These are phyloP conservation scores for Riparia riparia DNA, from an alignment of 2,113 vertebrate species.

Conservation along the genomic window DNA sequence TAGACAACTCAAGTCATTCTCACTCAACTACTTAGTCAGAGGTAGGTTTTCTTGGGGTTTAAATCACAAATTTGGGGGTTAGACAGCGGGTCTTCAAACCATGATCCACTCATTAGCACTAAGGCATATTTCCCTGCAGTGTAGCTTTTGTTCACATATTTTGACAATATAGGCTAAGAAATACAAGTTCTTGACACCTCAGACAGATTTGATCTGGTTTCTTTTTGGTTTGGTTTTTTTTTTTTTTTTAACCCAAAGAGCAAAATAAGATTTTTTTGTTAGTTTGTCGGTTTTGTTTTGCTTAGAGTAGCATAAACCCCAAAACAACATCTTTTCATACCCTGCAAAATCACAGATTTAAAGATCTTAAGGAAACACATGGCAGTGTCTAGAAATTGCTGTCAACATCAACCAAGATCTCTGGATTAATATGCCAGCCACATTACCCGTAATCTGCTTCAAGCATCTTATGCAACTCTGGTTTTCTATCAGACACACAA, in stretches of 20 bases:
- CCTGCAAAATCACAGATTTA: not conserved
- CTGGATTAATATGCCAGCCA: constrained; percentile 33
- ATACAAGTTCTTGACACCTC: not conserved
- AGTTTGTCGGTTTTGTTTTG: not conserved
- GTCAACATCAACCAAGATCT: not conserved
- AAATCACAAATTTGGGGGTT: not conserved
- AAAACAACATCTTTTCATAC: not conserved
- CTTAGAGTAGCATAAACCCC: not conserved
- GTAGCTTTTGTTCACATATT: not conserved
- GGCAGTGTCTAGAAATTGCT: not conserved
- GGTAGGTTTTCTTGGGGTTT: not conserved
- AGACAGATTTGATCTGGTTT: not conserved
- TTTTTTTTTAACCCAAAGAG: not conserved
- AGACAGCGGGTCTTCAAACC: not conserved
- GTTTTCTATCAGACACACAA: not conserved
- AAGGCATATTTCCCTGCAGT: not conserved
- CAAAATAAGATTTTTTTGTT: not conserved
- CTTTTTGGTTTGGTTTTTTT: not conserved
- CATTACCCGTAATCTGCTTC: constrained; percentile 18
- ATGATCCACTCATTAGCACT: not conserved
- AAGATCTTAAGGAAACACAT: not conserved
- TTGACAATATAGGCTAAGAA: not conserved
- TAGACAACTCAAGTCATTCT: not conserved
- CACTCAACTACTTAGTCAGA: not conserved
- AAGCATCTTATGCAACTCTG: constrained; percentile 21